These are phyloP conservation scores for Synaphobranchus kaupii DNA, from an alignment of 2,797 vertebrate genomes.

Conservation along the genomic window DNA sequence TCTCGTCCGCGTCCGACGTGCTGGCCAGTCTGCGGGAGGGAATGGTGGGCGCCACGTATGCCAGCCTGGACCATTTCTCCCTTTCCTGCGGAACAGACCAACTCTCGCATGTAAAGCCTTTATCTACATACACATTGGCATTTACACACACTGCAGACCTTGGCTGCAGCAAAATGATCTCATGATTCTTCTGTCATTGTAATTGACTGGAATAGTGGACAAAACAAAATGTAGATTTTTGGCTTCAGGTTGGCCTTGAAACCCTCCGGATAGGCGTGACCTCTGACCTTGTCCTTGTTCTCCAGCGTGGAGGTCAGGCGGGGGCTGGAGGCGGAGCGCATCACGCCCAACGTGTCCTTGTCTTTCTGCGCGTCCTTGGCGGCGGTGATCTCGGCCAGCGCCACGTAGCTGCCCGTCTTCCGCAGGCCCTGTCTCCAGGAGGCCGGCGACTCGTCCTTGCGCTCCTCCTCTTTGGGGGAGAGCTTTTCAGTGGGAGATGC, in stretches of 20 bases:
- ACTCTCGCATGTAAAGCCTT: not conserved
- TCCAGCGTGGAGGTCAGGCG: slow-evolving; percentile 93
- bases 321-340: slow-evolving; percentile 96
- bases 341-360: slow-evolving; percentile 90
- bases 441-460: slow-evolving; percentile 94
- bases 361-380: slow-evolving; percentile 95
- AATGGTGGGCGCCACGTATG: slow-evolving; percentile 93
- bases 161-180: too few species aligned
- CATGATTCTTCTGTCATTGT: too few species aligned
- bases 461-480: slow-evolving; percentile 90
- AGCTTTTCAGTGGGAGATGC: slow-evolving; percentile 78
- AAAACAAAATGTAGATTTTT: too few species aligned
- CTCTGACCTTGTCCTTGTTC: slow-evolving; percentile 86
- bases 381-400: slow-evolving; percentile 93
- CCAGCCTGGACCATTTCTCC: slow-evolving; percentile 89
- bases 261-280: not conserved
- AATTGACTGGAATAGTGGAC: too few species aligned
- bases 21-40: slow-evolving; percentile 88
- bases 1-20: slow-evolving; percentile 95
- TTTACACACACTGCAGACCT: not conserved
- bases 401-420: slow-evolving; percentile 97
- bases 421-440: slow-evolving; percentile 92
- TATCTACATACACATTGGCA: not conserved
- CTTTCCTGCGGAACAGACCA: slow-evolving; percentile 79
- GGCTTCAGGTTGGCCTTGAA: too few species aligned